These are phyloP conservation scores for Drosophila biarmipes DNA, from an alignment of 1,140 invertebrate species.

Conservation along the genomic window DNA sequence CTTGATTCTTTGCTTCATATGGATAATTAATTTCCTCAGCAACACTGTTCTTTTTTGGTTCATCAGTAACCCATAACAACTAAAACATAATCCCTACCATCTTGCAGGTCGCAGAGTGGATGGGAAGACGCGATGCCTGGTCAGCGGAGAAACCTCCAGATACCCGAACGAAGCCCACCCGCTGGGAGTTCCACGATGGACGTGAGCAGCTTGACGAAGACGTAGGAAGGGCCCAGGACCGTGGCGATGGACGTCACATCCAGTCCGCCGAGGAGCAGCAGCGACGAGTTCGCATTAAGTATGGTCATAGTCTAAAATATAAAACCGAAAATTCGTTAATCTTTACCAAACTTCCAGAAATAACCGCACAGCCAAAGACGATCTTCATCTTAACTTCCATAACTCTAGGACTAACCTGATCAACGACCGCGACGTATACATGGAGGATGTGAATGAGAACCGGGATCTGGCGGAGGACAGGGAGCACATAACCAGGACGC, in stretches of 20 bases:
- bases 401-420: constrained; percentile 84
- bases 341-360: constrained; percentile 46
- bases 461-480: constrained; percentile 81
- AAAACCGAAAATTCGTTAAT: background rate
- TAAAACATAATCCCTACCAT: background rate
- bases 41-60: background rate
- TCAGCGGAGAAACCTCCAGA: constrained; percentile 88
- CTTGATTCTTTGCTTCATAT: constrained; percentile 4
- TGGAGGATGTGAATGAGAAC: constrained; percentile 86
- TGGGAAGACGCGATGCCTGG: constrained; percentile 90
- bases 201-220: constrained; percentile 84
- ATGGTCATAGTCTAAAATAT: background rate
- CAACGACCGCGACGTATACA: constrained; percentile 87
- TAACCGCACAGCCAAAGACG: constrained; percentile 77
- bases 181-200: constrained; percentile 89
- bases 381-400: constrained; percentile 79
- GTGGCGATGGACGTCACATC: constrained; percentile 45
- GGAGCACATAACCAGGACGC: constrained; percentile 75
- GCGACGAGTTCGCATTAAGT: constrained; percentile 79
- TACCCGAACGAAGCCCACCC: constrained; percentile 87
- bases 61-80: background rate
- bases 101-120: constrained; percentile 87
- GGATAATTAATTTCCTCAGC: background rate
- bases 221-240: constrained; percentile 57
- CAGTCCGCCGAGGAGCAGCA: constrained; percentile 77